Conservation (phyloP, 2,797 vertebrate genomes). For the Enteromius argenteus region DNA sequence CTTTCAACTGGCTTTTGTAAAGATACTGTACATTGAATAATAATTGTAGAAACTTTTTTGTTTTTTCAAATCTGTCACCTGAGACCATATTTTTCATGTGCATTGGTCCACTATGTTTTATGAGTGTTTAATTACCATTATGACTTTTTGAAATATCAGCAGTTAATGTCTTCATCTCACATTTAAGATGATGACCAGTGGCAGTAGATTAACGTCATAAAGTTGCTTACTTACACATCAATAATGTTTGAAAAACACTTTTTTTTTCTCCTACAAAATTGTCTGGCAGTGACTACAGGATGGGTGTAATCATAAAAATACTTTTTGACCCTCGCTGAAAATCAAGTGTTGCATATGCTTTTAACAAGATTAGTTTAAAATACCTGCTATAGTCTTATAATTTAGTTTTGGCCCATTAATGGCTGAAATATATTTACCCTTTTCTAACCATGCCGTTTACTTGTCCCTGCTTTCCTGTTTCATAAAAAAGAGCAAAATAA, state of each 20-base stretch:
- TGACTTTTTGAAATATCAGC: conserved; percentile 26
- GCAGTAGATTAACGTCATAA: conserved; percentile 43
- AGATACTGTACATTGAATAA: conserved; percentile 27
- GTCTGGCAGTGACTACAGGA: conserved; percentile 53
- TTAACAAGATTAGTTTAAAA: conserved; percentile 36
- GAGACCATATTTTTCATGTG: conserved; percentile 46
- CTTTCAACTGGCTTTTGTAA: conserved; percentile 45
- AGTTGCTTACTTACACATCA: conserved; percentile 41
- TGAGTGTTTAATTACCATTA: conserved; percentile 24
- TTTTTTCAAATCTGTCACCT: conserved; percentile 14
- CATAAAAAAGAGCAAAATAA: conserved; percentile 64
- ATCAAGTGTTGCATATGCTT: conserved; percentile 1
- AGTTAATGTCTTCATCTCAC: conserved; percentile 41
- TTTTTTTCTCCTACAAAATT: conserved; percentile 32
- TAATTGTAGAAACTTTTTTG: conserved; percentile 49
- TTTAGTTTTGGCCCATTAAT: conserved; percentile 46
- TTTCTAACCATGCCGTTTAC: conserved; percentile 13
- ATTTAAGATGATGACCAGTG: conserved; percentile 32
- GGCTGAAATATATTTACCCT: conserved; percentile 6
- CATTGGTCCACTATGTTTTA: conserved; percentile 34
- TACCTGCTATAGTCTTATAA: conserved; percentile 4
- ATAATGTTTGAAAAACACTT: conserved; percentile 12
- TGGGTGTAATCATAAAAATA: conserved; percentile 7
- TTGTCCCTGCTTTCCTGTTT: conserved; percentile 26
- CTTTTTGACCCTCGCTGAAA: conserved; percentile 5